Percentiles rank a stretch among this genome's conserved stretches.
These are phyloP conservation scores for Ochropleura plecta DNA, from an alignment of 2,888 invertebrate genomes.

Conservation along the genomic window DNA sequence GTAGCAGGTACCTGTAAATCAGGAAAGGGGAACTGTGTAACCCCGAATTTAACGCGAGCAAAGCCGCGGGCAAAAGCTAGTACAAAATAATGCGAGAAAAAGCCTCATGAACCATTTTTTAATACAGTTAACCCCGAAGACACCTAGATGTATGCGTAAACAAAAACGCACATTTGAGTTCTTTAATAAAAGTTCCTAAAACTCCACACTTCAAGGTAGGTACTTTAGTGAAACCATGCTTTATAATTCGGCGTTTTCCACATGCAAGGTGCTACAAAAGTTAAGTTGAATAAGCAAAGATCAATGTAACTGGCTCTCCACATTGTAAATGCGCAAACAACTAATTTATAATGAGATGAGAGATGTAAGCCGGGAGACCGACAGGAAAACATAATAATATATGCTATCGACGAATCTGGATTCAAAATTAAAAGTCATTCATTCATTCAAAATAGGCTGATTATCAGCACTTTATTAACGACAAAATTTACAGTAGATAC, in stretches of 20 bases:
- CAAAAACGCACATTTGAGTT: background rate
- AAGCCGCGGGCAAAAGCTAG: too few relatives aligned
- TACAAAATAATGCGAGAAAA: too few relatives aligned
- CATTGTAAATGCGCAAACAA: slow-evolving; percentile 76
- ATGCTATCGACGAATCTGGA: too few relatives aligned
- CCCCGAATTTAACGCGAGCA: too few relatives aligned
- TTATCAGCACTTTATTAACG: too few relatives aligned
- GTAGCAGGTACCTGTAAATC: too few relatives aligned
- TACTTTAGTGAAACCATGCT: background rate
- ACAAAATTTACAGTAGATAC: too few relatives aligned
- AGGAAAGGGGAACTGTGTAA: too few relatives aligned
- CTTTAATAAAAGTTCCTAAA: background rate
- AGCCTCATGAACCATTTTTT: too few relatives aligned
- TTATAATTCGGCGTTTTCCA: background rate
- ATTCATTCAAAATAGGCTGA: too few relatives aligned
- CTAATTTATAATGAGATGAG: slow-evolving; percentile 79
- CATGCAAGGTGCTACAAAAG: background rate
- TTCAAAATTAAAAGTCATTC: background rate
- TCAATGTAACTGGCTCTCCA: slow-evolving; percentile 30
- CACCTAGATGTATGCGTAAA: background rate
- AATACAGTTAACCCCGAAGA: background rate
- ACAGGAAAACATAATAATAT: too few relatives aligned
- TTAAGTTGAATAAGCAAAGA: slow-evolving; percentile 24
- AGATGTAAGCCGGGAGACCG: slow-evolving; percentile 66
- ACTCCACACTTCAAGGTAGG: background rate